These are phyloP conservation scores for Bombus pascuorum DNA, from an alignment of 1,140 invertebrate genomes.

Conservation along the genomic window DNA sequence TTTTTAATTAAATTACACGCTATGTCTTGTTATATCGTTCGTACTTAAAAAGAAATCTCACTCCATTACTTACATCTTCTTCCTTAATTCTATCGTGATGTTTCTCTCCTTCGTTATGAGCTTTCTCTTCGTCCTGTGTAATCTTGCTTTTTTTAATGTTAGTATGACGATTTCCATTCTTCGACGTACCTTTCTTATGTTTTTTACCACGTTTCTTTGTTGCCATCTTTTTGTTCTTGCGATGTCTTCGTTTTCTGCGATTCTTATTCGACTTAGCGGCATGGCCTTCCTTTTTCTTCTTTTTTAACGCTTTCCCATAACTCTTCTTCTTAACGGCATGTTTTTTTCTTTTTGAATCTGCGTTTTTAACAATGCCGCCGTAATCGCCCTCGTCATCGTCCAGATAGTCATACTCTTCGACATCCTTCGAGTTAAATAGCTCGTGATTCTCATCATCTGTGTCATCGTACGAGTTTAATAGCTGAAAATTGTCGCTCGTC, in stretches of 20 bases:
- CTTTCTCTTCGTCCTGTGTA: not conserved
- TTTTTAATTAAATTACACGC: slow-evolving; percentile 19
- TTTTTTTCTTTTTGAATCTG: not conserved
- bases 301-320: not conserved
- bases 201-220: slow-evolving; percentile 8
- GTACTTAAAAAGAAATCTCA: not conserved
- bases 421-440: not conserved
- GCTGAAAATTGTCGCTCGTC: not conserved
- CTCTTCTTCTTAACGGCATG: slow-evolving; percentile 14
- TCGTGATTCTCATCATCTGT: not conserved
- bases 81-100: slow-evolving; percentile 11
- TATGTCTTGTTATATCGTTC: not conserved
- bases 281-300: not conserved
- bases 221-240: slow-evolving; percentile 4
- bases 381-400: not conserved
- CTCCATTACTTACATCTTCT: slow-evolving; percentile 43
- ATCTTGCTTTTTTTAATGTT: slow-evolving; percentile 36
- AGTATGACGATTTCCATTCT: not conserved
- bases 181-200: not conserved
- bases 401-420: not conserved
- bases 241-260: not conserved
- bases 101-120: not conserved
- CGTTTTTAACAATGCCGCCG: not conserved
- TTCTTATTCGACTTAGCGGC: not conserved
- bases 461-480: slow-evolving; percentile 18